phyloP scores from a whole-genome alignment of 2,113 vertebrate genomes.

The Oncorhynchus masou region DNA sequence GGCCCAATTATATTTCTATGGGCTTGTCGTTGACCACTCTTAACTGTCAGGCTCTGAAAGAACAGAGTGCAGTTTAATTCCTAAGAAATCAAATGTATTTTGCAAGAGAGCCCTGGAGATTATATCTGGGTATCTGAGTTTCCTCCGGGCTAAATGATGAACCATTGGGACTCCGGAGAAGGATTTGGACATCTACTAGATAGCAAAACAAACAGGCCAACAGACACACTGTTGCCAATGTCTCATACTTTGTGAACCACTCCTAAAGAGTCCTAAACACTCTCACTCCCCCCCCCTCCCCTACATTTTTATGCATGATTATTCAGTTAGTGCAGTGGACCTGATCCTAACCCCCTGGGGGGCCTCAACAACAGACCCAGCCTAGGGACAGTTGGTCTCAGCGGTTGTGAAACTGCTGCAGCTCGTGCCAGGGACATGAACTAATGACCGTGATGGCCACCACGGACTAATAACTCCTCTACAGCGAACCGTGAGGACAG shows the following conservation, averaged over 20 bases:
- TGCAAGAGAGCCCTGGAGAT: no score
- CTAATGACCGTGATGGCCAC: constrained; percentile 10
- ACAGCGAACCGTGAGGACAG: background rate
- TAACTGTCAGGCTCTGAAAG: no score
- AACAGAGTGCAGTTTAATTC: no score
- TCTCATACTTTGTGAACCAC: background rate
- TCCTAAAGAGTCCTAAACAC: background rate
- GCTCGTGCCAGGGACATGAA: constrained; percentile 12
- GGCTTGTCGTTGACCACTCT: no score
- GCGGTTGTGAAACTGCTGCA: constrained; percentile 16
- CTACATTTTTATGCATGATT: background rate
- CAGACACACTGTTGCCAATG: background rate
- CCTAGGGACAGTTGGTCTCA: background rate
- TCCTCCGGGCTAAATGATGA: background rate
- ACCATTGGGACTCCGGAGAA: background rate
- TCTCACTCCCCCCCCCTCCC: background rate
- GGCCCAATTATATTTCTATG: no score
- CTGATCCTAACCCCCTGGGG: background rate
- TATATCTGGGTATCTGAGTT: background rate
- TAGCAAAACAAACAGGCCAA: background rate
- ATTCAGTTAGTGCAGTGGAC: background rate
- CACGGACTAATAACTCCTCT: background rate
- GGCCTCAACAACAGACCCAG: background rate
- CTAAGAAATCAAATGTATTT: no score
- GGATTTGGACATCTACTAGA: background rate